phyloP scores from a whole-genome alignment of 1,140 invertebrate species.

The Araneus ventricosus region DNA sequence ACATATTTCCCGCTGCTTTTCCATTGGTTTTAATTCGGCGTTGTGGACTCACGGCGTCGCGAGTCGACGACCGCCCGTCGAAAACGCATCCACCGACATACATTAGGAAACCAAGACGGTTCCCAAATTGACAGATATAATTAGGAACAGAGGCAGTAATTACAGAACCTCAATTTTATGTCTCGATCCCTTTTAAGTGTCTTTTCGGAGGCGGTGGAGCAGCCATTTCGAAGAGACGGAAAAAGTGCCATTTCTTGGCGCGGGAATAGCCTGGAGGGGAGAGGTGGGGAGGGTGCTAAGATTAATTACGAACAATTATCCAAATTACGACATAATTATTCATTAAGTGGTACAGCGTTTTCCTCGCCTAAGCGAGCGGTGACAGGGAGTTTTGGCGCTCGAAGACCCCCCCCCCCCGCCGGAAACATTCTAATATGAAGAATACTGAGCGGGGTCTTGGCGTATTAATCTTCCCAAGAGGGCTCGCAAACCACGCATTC shows the following conservation, averaged over 20 bases:
- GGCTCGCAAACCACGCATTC: not conserved
- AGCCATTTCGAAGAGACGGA: not conserved
- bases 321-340: conserved; percentile 49
- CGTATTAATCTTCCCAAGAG: conserved; percentile 30
- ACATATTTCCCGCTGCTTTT: conserved; percentile 1
- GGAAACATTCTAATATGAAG: conserved; percentile 13
- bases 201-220: not conserved
- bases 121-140: conserved; percentile 56
- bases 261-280: not conserved
- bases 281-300: not conserved
- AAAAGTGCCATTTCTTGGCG: conserved; percentile 10
- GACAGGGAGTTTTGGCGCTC: not conserved
- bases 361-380: not conserved
- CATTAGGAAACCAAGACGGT: conserved; percentile 31
- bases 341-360: conserved; percentile 21
- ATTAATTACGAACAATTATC: conserved; percentile 66
- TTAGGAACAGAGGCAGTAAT: conserved; percentile 40
- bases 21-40: not conserved
- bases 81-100: not conserved
- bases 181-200: not conserved
- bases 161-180: conserved; percentile 39
- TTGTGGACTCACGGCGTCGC: not conserved
- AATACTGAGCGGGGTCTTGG: not conserved
- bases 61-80: conserved; percentile 2
- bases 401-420: not conserved